These are phyloP conservation scores for Tetragonula clypearis DNA, from an alignment of 1,140 invertebrate species.

Conservation along the genomic window DNA sequence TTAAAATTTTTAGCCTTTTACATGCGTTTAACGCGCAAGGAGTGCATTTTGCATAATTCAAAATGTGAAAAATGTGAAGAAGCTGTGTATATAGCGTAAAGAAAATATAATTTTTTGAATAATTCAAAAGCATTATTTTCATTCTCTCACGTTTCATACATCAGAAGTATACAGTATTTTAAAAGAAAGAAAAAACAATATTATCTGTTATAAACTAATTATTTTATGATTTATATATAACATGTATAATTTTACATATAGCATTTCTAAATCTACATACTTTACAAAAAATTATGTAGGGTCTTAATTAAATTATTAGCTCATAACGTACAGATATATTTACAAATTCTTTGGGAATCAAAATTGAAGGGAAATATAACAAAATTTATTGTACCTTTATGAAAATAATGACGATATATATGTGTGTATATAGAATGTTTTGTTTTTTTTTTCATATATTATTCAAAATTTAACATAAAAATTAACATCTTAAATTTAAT, in stretches of 20 bases:
- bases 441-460: constrained; percentile 15
- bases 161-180: constrained; percentile 5
- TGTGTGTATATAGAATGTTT: constrained; percentile 16
- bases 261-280: constrained; percentile 46
- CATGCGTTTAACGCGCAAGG: constrained; percentile 94
- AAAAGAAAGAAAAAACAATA: background rate
- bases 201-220: constrained; percentile 12
- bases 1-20: constrained; percentile 85
- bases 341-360: constrained; percentile 63
- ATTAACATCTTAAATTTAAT: background rate
- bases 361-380: constrained; percentile 32
- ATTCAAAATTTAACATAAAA: constrained; percentile 21
- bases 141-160: constrained; percentile 19
- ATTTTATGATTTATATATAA: constrained; percentile 27
- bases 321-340: constrained; percentile 52
- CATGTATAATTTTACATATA: constrained; percentile 43
- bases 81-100: constrained; percentile 1
- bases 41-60: constrained; percentile 91
- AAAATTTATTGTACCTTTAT: constrained; percentile 26
- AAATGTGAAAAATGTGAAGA: constrained; percentile 21
- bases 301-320: constrained; percentile 58
- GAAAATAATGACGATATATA: constrained; percentile 23
- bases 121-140: constrained; percentile 37
- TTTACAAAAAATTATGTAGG: constrained; percentile 53
- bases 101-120: constrained; percentile 27